These are phyloP conservation scores for Acomys russatus DNA, from an alignment of 2,797 vertebrate genomes.

Conservation along the genomic window DNA sequence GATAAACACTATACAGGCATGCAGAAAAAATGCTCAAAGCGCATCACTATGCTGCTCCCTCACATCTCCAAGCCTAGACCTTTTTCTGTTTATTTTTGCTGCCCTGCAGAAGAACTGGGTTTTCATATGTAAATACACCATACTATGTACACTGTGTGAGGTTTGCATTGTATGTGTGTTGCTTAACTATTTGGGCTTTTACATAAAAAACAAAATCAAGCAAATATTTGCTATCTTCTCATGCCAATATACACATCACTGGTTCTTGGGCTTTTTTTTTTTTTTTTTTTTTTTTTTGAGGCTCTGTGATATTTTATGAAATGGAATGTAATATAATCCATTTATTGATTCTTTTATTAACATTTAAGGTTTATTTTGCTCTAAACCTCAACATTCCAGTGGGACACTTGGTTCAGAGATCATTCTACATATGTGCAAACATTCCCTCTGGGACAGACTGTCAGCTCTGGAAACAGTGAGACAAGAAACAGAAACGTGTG, in stretches of 20 bases:
- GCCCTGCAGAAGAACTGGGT: background rate
- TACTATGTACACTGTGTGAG: background rate
- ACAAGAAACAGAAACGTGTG: background rate
- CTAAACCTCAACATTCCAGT: background rate
- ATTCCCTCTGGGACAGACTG: background rate
- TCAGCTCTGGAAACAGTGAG: background rate
- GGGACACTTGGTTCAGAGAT: background rate
- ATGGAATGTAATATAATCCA: background rate
- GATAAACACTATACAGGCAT: background rate
- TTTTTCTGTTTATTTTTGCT: constrained; percentile 14
- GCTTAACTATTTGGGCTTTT: constrained; percentile 31
- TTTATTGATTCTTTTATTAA: constrained; percentile 43
- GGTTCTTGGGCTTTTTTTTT: background rate
- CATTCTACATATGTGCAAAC: background rate
- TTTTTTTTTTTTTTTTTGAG: no score
- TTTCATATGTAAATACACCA: background rate
- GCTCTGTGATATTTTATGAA: background rate
- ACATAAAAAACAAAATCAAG: background rate
- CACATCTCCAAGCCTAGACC: background rate
- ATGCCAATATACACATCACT: background rate
- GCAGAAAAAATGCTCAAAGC: background rate
- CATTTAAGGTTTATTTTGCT: background rate
- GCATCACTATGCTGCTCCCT: background rate
- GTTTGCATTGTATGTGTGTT: background rate
- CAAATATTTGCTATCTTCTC: constrained; percentile 9